Base-by-base conservation (phyloP, 2,797 vertebrate genomes). In the Phrynocephalus guinanensis region DNA sequence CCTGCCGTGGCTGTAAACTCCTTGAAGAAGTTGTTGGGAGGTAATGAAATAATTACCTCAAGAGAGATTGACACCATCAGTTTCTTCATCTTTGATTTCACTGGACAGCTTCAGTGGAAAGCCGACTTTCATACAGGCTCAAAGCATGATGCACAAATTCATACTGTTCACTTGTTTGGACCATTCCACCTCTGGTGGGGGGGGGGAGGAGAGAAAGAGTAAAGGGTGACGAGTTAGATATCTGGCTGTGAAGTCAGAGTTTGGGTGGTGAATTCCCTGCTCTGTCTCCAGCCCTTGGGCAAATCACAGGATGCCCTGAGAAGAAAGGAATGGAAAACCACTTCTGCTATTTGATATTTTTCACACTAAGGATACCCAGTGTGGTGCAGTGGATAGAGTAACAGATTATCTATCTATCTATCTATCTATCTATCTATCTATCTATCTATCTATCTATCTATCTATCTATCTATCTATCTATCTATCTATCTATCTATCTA, bases 111-210 rank as follows among this genome's bases (percentile, higher is more conserved):
- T 98, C 97, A 91, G 96, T 94, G 15, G 98, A 96, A 44, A 98
- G 97, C 90, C 96, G 97, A 92, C 97, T 97, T 94, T 99, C 98
- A 24, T 98, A 99, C 72, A 99, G 97, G 91, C 97, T 97, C 92
- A 99, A 94, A 71, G 98, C 98, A n/a, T 99, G 98, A 90, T 99
- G 98, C 86, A 99, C 98, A 85, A 99, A 99, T 95, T 99, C 98
- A 83, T 99, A 99, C 96, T 99, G 99, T 95, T 99, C 98, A 0
- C 97, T 98, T 15, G 99, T 99, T 94, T 99, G 99, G 94, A 99
- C 98, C 99, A 99, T 99, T 44, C 99, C 99, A 15, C 99, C 99
- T 92, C 99, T 99, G 96, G 33, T 33, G 38, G 84, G 90, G 86
- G 28, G 89, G 93, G n/a, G 89, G 93, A 77, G 22, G 0, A 0